A percentile compares a stretch with the other conserved stretches of the same genome.
Evolutionary conservation across 53 echinoderm and acorn worm species (phyloP).

Genomic region (Arbacia lixula): DNA sequence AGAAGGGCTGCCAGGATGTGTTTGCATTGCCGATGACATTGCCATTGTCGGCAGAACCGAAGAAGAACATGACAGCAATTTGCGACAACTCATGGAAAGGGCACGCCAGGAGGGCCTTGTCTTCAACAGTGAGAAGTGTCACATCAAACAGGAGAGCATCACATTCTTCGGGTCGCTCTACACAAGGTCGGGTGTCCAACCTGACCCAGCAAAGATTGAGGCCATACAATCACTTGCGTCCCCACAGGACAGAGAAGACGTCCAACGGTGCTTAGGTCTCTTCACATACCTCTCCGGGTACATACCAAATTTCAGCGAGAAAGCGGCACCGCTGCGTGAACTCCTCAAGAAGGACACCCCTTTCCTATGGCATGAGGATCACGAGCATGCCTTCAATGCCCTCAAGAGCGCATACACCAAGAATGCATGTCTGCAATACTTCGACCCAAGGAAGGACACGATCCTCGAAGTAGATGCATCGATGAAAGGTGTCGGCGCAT

Average conservation of each 20-base stretch:
- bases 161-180: conserved; percentile 57
- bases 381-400: conserved; percentile 15
- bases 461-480: conserved; percentile 60
- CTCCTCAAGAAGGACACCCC: no score
- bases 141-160: conserved; percentile 52
- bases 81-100: conserved; percentile 46
- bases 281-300: no score
- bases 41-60: conserved; percentile 53
- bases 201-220: conserved; percentile 36
- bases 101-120: conserved; percentile 65
- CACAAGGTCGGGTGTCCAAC: conserved; percentile 35
- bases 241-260: no score
- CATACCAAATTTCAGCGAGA: no score
- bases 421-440: conserved; percentile 46
- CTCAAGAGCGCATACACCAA: not conserved
- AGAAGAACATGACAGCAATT: conserved; percentile 52
- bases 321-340: no score
- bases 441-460: conserved; percentile 37
- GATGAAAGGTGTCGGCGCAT: conserved; percentile 51
- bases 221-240: conserved; percentile 28
- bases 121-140: conserved; percentile 67
- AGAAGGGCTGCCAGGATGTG: conserved; percentile 57
- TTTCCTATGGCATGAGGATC: conserved; percentile 43
- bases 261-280: no score
- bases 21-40: conserved; percentile 68